A percentile compares a stretch with the other conserved stretches of the same genome.
phyloP scores from a whole-genome alignment of 2,888 invertebrate species.

The Conchocele bisecta region DNA sequence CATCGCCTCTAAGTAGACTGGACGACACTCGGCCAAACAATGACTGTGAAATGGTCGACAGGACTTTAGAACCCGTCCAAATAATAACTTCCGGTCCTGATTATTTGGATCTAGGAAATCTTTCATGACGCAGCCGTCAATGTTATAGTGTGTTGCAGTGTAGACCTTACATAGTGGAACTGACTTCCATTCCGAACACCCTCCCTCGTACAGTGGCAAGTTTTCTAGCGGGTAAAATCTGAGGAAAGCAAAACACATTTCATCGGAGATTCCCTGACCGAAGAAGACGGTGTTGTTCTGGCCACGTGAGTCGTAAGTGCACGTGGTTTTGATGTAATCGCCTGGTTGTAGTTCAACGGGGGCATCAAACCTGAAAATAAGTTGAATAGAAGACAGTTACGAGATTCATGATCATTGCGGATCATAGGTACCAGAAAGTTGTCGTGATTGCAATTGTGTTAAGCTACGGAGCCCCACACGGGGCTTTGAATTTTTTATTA shows the following conservation, averaged over 20 bases:
- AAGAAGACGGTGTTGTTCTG: neutral
- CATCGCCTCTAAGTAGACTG: neutral
- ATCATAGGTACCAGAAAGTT: no score
- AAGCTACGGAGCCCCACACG: no score
- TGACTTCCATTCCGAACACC: conserved; percentile 16
- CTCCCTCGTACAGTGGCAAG: conserved; percentile 21
- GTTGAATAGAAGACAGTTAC: no score
- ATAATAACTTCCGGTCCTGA: conserved; percentile 2
- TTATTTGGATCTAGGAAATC: neutral
- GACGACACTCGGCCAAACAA: conserved; percentile 11
- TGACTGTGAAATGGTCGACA: neutral
- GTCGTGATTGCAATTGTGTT: no score
- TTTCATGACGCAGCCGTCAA: conserved; percentile 24
- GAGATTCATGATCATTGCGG: no score
- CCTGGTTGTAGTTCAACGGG: conserved; percentile 24
- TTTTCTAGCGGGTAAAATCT: conserved; percentile 27
- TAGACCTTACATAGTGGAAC: conserved; percentile 26
- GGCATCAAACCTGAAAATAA: neutral
- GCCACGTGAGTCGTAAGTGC: conserved; percentile 9
- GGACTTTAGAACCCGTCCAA: neutral
- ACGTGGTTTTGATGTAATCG: conserved; percentile 22
- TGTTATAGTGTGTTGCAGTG: neutral
- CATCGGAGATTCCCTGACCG: conserved; percentile 18
- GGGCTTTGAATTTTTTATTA: no score
- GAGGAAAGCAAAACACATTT: conserved; percentile 34